phyloP scores from a whole-genome alignment of 37 sponge, comb jelly and placozoan species.

The Amphimedon queenslandica region DNA sequence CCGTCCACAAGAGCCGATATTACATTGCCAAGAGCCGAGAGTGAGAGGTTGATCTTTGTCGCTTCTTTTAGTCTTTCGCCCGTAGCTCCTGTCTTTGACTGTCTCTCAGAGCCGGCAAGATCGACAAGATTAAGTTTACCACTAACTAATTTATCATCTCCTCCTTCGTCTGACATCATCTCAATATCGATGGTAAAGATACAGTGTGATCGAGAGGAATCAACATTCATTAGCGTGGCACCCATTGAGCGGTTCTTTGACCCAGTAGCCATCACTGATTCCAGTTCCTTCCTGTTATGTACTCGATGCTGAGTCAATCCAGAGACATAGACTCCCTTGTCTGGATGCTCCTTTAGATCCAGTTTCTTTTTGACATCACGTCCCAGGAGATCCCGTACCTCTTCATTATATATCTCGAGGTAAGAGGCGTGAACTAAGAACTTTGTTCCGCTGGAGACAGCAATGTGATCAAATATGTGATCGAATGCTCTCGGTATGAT shows the following conservation, averaged over 20 bases:
- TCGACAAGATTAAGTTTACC: slow-evolving; percentile 96
- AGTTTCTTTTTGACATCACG: slow-evolving; percentile 70
- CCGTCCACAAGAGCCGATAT: slow-evolving; percentile 98
- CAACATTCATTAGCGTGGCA: slow-evolving; percentile 96
- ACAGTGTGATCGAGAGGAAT: slow-evolving; percentile 97
- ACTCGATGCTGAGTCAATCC: slow-evolving; percentile 74
- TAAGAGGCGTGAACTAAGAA: slow-evolving; percentile 84
- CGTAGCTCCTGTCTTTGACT: slow-evolving; percentile 93
- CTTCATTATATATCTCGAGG: slow-evolving; percentile 98
- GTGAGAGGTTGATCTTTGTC: slow-evolving; percentile 97
- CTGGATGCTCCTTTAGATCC: slow-evolving; percentile 91
- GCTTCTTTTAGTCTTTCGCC: slow-evolving; percentile 92
- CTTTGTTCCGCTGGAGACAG: slow-evolving; percentile 61
- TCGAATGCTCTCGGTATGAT: slow-evolving; percentile 92
- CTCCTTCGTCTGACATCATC: slow-evolving; percentile 54
- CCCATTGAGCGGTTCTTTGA: slow-evolving; percentile 90
- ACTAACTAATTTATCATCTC: slow-evolving; percentile 49
- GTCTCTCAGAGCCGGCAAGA: slow-evolving; percentile 93
- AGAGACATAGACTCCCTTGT: slow-evolving; percentile 86
- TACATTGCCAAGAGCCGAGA: slow-evolving; percentile 98
- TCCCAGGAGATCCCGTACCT: slow-evolving; percentile 89
- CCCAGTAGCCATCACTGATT: slow-evolving; percentile 81
- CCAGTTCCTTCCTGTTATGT: slow-evolving; percentile 60
- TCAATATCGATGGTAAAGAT: slow-evolving; percentile 95
- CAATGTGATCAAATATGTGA: slow-evolving; percentile 88